phyloP scores from a whole-genome alignment of 2,888 invertebrate genomes.

The Baccha elongata region DNA sequence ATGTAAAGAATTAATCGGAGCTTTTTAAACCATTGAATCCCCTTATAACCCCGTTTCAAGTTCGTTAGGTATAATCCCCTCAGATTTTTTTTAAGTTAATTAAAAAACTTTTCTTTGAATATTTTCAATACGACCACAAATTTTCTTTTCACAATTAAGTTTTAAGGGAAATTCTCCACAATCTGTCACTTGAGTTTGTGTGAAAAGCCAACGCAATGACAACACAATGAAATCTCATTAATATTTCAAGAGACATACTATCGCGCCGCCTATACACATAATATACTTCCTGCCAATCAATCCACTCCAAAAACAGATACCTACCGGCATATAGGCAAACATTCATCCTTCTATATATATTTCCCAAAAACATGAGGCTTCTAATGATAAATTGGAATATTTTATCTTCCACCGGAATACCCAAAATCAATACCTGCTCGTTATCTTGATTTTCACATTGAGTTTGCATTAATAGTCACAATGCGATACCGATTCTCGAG shows the following conservation, averaged over 20 bases:
- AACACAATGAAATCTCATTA: slow-evolving; percentile 62
- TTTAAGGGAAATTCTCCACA: slow-evolving; percentile 11
- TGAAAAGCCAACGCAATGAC: slow-evolving; percentile 35
- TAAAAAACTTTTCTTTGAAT: slow-evolving; percentile 49
- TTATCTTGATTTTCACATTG: slow-evolving; percentile 69
- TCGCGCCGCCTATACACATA: slow-evolving; percentile 20
- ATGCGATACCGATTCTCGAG: neutral
- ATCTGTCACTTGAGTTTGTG: slow-evolving; percentile 50
- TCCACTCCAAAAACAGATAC: slow-evolving; percentile 55
- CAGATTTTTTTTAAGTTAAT: slow-evolving; percentile 54
- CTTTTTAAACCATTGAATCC: neutral
- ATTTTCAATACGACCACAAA: neutral
- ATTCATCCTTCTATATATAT: slow-evolving; percentile 35
- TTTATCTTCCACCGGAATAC: slow-evolving; percentile 38
- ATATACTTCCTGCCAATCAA: slow-evolving; percentile 73
- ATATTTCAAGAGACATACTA: slow-evolving; percentile 63
- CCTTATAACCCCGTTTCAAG: neutral
- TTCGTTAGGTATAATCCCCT: slow-evolving; percentile 11
- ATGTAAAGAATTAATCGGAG: slow-evolving; percentile 11
- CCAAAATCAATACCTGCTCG: slow-evolving; percentile 63
- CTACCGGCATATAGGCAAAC: slow-evolving; percentile 12
- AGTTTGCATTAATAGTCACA: slow-evolving; percentile 44
- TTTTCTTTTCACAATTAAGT: neutral
- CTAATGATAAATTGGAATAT: too few relatives aligned
- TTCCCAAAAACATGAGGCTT: too few relatives aligned